Conservation (phyloP, 1,140 invertebrate species). For the Ceratina australensis region DNA sequence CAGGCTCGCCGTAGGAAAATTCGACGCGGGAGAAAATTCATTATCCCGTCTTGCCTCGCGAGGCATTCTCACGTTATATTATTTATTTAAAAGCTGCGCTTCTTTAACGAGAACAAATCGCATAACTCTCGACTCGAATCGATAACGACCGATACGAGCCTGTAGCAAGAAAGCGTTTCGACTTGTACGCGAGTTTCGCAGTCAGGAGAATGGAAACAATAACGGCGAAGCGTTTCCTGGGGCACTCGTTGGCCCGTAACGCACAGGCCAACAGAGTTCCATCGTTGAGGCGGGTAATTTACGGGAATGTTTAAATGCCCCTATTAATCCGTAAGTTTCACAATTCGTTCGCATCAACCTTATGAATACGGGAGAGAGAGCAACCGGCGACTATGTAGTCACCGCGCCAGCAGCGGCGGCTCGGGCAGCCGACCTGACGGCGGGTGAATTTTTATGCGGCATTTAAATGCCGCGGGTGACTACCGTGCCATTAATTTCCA, state of each 20-base stretch:
- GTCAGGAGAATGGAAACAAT: constrained; percentile 1
- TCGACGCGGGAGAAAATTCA: background rate
- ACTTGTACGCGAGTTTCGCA: background rate
- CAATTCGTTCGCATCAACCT: constrained; percentile 25
- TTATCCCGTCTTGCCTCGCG: background rate
- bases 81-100: too few species aligned
- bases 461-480: constrained; percentile 41
- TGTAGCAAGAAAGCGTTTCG: too few species aligned
- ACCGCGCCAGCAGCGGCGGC: too few species aligned
- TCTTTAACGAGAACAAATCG: too few species aligned
- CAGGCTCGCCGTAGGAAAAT: background rate
- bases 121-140: too few species aligned
- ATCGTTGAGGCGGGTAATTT: background rate
- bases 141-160: too few species aligned
- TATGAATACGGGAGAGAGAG: constrained; percentile 21
- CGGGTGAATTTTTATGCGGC: constrained; percentile 42
- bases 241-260: background rate
- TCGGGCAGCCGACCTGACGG: background rate
- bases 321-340: constrained; percentile 36
- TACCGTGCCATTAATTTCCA: constrained; percentile 43
- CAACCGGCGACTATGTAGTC: background rate
- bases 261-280: background rate
- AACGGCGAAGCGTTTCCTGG: background rate
- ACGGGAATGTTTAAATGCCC: constrained; percentile 17
- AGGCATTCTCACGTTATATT: background rate